phyloP scores from a whole-genome alignment of 2,888 invertebrate genomes.

The Aelia acuminata region DNA sequence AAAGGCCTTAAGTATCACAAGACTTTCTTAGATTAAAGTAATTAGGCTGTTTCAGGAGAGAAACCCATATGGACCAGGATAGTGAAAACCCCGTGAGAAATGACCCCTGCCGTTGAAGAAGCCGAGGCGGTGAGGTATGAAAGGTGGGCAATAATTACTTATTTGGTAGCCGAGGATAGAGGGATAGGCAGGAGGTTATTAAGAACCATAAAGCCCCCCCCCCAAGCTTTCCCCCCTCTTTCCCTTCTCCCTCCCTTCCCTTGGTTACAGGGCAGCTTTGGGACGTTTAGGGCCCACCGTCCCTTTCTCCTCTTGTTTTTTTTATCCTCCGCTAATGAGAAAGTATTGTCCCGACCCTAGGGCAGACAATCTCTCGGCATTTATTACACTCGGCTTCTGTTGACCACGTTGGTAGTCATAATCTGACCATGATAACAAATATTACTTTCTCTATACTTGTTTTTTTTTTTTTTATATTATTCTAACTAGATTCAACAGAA shows the following conservation, averaged over 20 bases:
- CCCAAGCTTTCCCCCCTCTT: no score
- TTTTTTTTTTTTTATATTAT: no score
- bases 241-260: neutral
- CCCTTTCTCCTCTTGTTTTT: constrained; percentile 15
- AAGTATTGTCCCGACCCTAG: neutral
- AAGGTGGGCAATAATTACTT: neutral
- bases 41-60: neutral
- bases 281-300: neutral
- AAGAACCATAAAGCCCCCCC: neutral
- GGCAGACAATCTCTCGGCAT: neutral
- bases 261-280: neutral
- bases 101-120: neutral
- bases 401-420: neutral
- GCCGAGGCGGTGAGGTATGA: neutral
- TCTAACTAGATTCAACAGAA: no score
- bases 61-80: neutral
- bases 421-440: neutral
- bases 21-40: neutral
- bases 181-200: constrained; percentile 40
- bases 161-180: neutral
- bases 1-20: neutral
- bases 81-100: neutral
- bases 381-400: neutral
- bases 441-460: no score
- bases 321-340: constrained; percentile 17